A percentile compares a stretch with the other conserved stretches of the same genome.
Conservation (phyloP, 2,888 invertebrate species). For the Toxonevra muliebris region DNA sequence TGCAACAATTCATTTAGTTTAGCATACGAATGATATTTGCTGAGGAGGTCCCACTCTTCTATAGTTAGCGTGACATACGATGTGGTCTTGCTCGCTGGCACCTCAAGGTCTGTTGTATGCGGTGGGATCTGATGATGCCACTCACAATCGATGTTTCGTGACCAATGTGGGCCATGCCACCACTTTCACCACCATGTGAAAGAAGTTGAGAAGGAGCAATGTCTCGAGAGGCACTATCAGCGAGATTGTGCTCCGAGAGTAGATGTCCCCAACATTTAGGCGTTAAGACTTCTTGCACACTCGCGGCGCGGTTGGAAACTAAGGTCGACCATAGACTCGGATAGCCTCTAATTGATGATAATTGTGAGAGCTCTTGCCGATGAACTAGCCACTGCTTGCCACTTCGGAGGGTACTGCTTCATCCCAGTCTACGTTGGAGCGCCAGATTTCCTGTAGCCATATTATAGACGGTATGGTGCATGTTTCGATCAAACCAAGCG, state of each 20-base stretch:
- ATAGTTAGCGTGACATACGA: too few relatives aligned
- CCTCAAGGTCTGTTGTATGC: background rate
- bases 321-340: conserved; percentile 1
- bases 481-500: conserved; percentile 5
- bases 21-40: too few relatives aligned
- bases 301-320: background rate
- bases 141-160: background rate
- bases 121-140: background rate
- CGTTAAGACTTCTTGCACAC: background rate
- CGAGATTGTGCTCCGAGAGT: conserved; percentile 5
- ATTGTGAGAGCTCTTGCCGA: conserved; percentile 1
- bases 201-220: background rate
- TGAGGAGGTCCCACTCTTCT: too few relatives aligned
- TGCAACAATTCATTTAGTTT: too few relatives aligned
- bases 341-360: conserved; percentile 3
- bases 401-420: conserved; percentile 8
- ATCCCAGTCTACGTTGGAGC: too few relatives aligned
- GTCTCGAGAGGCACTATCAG: conserved; percentile 16
- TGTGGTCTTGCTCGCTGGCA: too few relatives aligned
- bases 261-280: background rate
- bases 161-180: conserved; percentile 6
- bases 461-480: background rate
- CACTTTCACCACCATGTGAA: background rate
- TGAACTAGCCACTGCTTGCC: background rate
- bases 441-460: conserved; percentile 4